phyloP scores from a whole-genome alignment of 92 coral and sea anemone genomes.

The Paramuricea clavata region DNA sequence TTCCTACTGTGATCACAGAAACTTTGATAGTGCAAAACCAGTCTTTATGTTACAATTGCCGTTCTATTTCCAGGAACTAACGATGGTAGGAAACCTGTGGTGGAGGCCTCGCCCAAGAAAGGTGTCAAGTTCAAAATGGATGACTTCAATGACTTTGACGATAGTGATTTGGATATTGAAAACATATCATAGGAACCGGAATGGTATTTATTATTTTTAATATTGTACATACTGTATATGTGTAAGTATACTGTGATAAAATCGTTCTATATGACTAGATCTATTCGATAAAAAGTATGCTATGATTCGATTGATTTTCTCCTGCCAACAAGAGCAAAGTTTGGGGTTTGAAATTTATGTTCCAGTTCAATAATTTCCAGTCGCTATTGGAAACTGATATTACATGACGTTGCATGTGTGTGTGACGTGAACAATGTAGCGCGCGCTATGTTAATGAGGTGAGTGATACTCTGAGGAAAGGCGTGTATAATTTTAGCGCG shows the following conservation, averaged over 20 bases:
- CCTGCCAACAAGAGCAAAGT: background rate
- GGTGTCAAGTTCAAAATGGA: conserved; percentile 47
- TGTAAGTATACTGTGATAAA: background rate
- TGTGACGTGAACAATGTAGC: conserved; percentile 27
- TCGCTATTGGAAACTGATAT: background rate
- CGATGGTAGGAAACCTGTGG: background rate
- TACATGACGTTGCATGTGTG: conserved; percentile 17
- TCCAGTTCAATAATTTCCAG: background rate
- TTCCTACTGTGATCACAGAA: too few relatives aligned
- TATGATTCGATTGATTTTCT: background rate
- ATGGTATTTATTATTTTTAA: background rate
- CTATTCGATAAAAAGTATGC: background rate
- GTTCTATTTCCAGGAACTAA: background rate
- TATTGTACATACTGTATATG: conserved; percentile 2
- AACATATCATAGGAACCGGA: conserved; percentile 23
- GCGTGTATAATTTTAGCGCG: background rate
- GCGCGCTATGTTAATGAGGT: conserved; percentile 21
- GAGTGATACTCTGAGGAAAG: background rate
- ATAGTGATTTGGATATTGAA: conserved; percentile 49
- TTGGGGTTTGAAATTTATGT: background rate
- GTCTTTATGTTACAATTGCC: too few relatives aligned
- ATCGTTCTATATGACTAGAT: background rate
- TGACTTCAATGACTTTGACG: conserved; percentile 41
- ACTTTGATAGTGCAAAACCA: too few relatives aligned
- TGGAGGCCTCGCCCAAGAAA: conserved; percentile 26